These are phyloP conservation scores for Beroe ovata DNA, from an alignment of 37 sponge, comb jelly and placozoan species.

Conservation along the genomic window DNA sequence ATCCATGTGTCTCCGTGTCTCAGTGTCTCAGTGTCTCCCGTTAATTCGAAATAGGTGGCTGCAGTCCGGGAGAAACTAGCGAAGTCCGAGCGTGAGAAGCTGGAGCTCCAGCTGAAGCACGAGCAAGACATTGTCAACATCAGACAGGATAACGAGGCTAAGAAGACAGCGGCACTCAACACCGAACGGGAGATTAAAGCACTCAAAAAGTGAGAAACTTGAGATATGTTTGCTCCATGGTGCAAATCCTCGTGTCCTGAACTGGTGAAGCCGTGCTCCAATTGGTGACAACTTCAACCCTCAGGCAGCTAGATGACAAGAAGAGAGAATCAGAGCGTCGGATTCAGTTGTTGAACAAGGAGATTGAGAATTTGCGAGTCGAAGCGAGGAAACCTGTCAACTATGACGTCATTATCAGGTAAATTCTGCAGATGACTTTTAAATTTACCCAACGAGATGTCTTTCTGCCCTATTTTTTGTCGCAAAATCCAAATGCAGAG, in stretches of 20 bases:
- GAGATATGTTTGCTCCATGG: neutral
- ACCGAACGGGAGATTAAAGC: conserved; percentile 50
- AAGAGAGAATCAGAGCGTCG: conserved; percentile 44
- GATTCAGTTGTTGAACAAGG: conserved; percentile 9
- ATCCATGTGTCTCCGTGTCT: no score
- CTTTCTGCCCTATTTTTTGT: no score
- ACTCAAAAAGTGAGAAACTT: neutral
- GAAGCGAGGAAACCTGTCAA: conserved; percentile 63
- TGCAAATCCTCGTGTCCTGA: no score
- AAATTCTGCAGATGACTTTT: no score
- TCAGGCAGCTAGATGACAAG: conserved; percentile 55
- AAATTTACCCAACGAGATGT: no score
- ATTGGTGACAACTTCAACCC: no score
- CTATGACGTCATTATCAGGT: conserved; percentile 47
- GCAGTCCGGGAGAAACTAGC: neutral
- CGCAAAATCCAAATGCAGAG: no score
- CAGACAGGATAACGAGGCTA: conserved; percentile 64
- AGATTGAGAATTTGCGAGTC: conserved; percentile 27
- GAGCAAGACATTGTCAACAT: conserved; percentile 53
- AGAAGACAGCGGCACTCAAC: conserved; percentile 57
- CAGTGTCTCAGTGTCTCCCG: no score
- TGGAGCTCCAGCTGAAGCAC: conserved; percentile 60
- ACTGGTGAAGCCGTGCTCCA: no score
- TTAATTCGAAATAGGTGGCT: no score
- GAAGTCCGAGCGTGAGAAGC: conserved; percentile 57